These are phyloP conservation scores for Heptranchias perlo DNA, from an alignment of 2,113 vertebrate genomes.

Conservation along the genomic window DNA sequence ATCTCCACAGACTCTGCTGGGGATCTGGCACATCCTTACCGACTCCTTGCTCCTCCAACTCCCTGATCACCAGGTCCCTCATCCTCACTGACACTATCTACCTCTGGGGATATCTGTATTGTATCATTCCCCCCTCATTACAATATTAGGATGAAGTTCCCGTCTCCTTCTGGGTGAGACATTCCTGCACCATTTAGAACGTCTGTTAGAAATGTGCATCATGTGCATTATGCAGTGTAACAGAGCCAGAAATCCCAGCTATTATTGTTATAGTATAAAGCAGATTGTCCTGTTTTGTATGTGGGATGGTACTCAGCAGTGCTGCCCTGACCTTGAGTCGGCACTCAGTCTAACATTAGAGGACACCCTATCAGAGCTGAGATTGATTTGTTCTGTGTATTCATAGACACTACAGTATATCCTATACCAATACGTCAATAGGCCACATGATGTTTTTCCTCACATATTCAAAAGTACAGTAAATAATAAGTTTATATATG, in stretches of 20 bases:
- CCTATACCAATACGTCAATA: not conserved
- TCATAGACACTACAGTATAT: not conserved
- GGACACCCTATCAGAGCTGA: not conserved
- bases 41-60: not conserved
- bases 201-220: not conserved
- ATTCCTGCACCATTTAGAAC: not conserved
- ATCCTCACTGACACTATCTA: not conserved
- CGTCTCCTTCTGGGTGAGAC: not conserved
- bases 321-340: not conserved
- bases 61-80: not conserved
- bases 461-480: not conserved
- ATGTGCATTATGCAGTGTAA: not conserved
- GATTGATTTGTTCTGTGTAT: not conserved
- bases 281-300: not conserved
- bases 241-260: not conserved
- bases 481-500: not conserved
- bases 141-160: not conserved
- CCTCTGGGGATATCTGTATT: not conserved
- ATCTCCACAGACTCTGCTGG: not conserved
- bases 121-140: not conserved
- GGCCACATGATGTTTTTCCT: not conserved
- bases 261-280: not conserved
- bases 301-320: not conserved
- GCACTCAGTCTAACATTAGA: not conserved
- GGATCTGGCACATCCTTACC: not conserved